Evolutionary conservation across 2,888 invertebrate genomes (phyloP).

Genomic region (Oligia fasciuncula): DNA sequence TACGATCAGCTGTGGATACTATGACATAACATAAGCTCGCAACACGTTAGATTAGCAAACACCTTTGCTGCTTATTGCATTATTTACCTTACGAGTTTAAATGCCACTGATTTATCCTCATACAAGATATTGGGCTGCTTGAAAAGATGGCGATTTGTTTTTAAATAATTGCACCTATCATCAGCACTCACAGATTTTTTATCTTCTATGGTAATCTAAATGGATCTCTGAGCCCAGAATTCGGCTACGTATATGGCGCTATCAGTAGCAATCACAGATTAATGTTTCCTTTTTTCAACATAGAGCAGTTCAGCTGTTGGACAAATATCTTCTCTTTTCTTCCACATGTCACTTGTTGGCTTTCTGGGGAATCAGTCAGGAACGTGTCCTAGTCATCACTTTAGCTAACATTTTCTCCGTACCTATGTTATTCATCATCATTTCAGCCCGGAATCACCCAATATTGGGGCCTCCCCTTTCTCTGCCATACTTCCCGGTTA

Average conservation of each 20-base stretch:
- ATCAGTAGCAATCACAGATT: not conserved
- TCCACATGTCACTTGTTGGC: too few relatives aligned
- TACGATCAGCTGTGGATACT: not conserved
- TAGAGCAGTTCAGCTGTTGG: not conserved
- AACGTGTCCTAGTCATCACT: not conserved
- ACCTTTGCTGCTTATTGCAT: constrained; percentile 13
- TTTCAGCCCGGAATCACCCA: not conserved
- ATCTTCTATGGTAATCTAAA: not conserved
- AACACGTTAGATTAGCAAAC: constrained; percentile 34
- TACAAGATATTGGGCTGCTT: not conserved
- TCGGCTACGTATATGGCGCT: not conserved
- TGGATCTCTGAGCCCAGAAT: not conserved
- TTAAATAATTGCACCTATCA: not conserved
- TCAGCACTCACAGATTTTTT: not conserved
- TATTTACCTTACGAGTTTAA: constrained; percentile 16
- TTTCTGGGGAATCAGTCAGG: not conserved
- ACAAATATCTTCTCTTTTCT: not conserved
- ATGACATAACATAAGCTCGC: constrained; percentile 41
- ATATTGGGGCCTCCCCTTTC: not conserved
- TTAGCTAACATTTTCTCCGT: not conserved
- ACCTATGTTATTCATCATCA: not conserved
- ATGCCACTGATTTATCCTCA: constrained; percentile 8
- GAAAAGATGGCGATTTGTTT: not conserved
- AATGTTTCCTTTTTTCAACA: not conserved
- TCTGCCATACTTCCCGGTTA: not conserved